Evolutionary conservation across 2,888 invertebrate species (phyloP).

Genomic region (Subacronicta megacephala): DNA sequence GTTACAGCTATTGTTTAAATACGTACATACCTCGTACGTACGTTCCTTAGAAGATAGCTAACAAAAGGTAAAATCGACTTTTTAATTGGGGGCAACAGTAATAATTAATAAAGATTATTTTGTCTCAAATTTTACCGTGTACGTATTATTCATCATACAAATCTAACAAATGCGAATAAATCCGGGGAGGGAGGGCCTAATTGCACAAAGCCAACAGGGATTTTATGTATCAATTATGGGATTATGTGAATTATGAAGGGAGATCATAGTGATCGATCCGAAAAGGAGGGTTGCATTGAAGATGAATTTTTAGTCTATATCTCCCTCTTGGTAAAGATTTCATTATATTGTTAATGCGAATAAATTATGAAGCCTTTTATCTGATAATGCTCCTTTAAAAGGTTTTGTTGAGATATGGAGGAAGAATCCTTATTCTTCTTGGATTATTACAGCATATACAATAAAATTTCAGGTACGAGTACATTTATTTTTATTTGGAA

Average conservation of each 20-base stretch:
- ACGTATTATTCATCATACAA: conserved; percentile 78
- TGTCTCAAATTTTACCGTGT: conserved; percentile 47
- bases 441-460: too few species aligned
- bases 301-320: conserved; percentile 54
- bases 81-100: conserved; percentile 20
- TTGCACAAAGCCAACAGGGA: conserved; percentile 77
- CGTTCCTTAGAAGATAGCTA: too few species aligned
- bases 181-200: conserved; percentile 77
- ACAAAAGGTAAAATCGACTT: conserved; percentile 11
- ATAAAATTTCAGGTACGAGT: too few species aligned
- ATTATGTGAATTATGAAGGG: conserved; percentile 82
- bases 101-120: conserved; percentile 50
- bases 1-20: too few species aligned
- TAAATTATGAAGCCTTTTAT: conserved; percentile 25
- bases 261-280: conserved; percentile 79
- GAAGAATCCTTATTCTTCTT: too few species aligned
- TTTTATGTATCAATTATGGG: conserved; percentile 85
- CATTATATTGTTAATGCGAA: conserved; percentile 17
- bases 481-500: too few species aligned
- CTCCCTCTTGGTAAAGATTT: conserved; percentile 20
- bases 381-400: not conserved
- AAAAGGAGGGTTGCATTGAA: conserved; percentile 67
- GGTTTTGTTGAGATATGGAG: not conserved
- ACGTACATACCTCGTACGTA: too few species aligned
- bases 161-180: conserved; percentile 82